Percentiles rank a stretch among this genome's conserved stretches.
Evolutionary conservation across 2,888 invertebrate genomes (phyloP).

Genomic region (Tholera decimalis): DNA sequence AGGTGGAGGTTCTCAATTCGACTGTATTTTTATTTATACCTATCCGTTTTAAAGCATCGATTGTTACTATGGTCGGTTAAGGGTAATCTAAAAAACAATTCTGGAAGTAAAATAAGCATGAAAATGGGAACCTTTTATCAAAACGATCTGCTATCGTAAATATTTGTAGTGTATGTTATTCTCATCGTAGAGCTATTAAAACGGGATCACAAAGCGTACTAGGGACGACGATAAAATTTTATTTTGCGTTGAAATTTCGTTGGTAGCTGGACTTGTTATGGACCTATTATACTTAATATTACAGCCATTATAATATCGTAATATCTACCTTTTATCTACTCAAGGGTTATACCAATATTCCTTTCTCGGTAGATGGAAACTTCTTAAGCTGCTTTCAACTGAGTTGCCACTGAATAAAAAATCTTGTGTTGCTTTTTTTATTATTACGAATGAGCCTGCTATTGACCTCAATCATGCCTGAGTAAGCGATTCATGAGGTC

Average conservation of each 20-base stretch:
- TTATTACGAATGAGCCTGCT: too few relatives aligned
- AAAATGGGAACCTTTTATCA: conserved; percentile 15
- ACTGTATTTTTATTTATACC: too few relatives aligned
- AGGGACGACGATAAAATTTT: conserved; percentile 24
- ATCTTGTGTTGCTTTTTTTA: too few relatives aligned
- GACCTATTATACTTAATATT: conserved; percentile 24
- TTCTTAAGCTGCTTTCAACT: too few relatives aligned
- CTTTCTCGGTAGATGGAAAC: too few relatives aligned
- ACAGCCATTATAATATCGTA: conserved; percentile 1
- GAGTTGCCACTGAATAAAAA: too few relatives aligned
- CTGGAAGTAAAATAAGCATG: neutral
- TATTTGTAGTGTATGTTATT: conserved; percentile 39
- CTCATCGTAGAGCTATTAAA: conserved; percentile 38
- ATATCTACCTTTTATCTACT: neutral
- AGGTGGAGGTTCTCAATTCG: too few relatives aligned
- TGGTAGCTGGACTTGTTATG: conserved; percentile 12
- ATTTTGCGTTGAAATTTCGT: conserved; percentile 19
- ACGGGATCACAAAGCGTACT: conserved; percentile 22
- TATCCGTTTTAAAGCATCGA: neutral
- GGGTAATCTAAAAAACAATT: neutral
- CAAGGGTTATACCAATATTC: neutral
- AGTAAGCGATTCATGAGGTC: too few relatives aligned
- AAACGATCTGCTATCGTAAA: conserved; percentile 25
- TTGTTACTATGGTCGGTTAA: neutral
- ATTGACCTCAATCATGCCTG: too few relatives aligned